Base-by-base conservation (phyloP, 2,113 vertebrate species). In the Peromyscus polionotus region DNA sequence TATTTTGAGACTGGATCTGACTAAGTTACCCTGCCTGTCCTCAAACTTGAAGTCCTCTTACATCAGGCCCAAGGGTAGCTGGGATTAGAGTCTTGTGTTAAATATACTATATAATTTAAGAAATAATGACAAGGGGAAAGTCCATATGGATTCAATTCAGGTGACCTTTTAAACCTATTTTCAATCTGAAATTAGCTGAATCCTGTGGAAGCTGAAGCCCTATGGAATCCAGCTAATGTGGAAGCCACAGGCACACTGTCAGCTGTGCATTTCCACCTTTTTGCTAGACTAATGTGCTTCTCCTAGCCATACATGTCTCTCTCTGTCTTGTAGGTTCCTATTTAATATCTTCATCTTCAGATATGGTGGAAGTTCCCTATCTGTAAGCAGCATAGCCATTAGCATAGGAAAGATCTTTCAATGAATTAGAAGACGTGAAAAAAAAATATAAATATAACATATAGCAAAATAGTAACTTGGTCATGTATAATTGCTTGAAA, bases 381-480 rank as follows among this genome's bases (percentile, higher is more conserved):
- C 73, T 19, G 31, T 28, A 45, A 39, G 54, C 45, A 36, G 36
- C 24, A 10, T 20, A 61, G 51, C 10, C 67, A 33, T 95, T 89
- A 33, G 13, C 36, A 75, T 10, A 54, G 59, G 67, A 51, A 45
- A 42, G 31, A 88, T 88, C 76, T 94, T 94, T 86, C 51, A 86
- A n/a, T 70, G 39, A 94, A 86, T 87, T 88, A 91, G 72, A 89
- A 72, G 36, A 76, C 88, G 26, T 45, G 39, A 94, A 20, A 91
- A 59, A n/a, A 59, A 59, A 5, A 59, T 59, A 59, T 17, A 59
- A 59, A 59, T 59, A 59, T 59, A 14, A 54, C 9, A 54, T 54
- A 39, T 33, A 85, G 7, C 4, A 83, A 93, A 92, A 95, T 83
- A 12, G 88, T 76, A 95, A 77, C 45, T 95, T 93, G 54, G 7